Conservation (phyloP, 2,113 vertebrate species). For the Oncorhynchus clarkii region DNA sequence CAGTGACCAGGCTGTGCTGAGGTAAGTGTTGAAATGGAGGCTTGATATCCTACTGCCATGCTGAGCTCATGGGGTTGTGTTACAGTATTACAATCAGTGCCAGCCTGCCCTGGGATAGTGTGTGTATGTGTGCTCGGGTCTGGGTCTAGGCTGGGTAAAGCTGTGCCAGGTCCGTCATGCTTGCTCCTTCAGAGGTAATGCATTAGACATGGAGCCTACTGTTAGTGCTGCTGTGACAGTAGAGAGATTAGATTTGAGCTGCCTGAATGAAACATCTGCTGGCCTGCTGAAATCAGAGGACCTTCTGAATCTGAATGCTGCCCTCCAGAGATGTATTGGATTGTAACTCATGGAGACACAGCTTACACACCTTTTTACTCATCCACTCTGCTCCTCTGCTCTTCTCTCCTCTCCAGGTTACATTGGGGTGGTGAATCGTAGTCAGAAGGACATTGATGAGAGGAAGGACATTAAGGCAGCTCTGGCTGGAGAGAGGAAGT, state of each 20-base stretch:
- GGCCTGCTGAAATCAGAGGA: not conserved
- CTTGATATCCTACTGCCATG: not conserved
- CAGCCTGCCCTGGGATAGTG: constrained; percentile 3
- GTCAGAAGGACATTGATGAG: constrained; percentile 86
- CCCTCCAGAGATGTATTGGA: constrained; percentile 1
- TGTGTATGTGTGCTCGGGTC: constrained; percentile 5
- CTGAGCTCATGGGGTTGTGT: constrained; percentile 6
- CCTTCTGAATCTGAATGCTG: too few relatives aligned
- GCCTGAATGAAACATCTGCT: not conserved
- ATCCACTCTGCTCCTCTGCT: not conserved
- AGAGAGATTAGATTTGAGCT: constrained; percentile 50
- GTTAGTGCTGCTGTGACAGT: constrained; percentile 32
- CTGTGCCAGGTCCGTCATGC: constrained; percentile 64
- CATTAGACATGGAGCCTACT: constrained; percentile 61
- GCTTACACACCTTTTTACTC: not conserved
- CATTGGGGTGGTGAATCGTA: constrained; percentile 83
- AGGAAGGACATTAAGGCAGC: constrained; percentile 82
- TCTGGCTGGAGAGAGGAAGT: constrained; percentile 78
- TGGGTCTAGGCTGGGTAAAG: constrained; percentile 46
- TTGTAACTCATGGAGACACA: not conserved
- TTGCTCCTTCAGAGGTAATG: constrained; percentile 59
- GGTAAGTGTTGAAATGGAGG: not conserved
- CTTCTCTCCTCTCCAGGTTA: constrained; percentile 67
- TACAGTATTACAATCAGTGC: not conserved
- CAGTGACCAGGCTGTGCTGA: not conserved